Conservation (phyloP, 2,797 vertebrate species). For the Anguilla megastoma region DNA sequence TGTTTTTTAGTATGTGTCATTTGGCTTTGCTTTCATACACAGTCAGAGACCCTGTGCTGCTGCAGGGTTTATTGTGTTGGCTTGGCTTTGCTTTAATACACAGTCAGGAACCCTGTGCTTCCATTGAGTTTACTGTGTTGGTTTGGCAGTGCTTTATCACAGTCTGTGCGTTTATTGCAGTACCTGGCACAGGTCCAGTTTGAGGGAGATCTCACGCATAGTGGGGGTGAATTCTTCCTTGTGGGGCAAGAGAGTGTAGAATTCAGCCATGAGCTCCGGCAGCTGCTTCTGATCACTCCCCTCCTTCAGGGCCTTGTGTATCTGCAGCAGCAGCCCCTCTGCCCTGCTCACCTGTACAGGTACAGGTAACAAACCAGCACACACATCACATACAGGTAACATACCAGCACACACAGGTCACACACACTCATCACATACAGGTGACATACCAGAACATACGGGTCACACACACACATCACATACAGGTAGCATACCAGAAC, state of each 20-base stretch:
- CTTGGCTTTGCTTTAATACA: too few relatives aligned
- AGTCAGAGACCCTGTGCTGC: too few relatives aligned
- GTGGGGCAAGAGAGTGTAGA: slow-evolving; percentile 70
- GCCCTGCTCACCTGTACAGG: slow-evolving; percentile 76
- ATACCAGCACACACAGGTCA: background rate
- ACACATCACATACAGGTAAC: background rate
- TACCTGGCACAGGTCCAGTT: slow-evolving; percentile 79
- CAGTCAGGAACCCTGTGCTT: too few relatives aligned
- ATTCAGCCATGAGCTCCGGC: slow-evolving; percentile 56
- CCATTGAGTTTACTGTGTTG: background rate
- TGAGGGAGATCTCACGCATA: slow-evolving; percentile 68
- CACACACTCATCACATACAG: background rate
- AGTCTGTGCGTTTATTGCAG: background rate
- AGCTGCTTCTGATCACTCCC: slow-evolving; percentile 51
- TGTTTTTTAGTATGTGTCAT: background rate
- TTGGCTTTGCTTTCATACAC: background rate
- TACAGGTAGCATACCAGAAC: slow-evolving; percentile 16
- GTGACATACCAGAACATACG: background rate
- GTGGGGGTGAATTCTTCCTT: slow-evolving; percentile 28
- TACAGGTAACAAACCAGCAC: background rate
- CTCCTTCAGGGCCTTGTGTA: slow-evolving; percentile 64
- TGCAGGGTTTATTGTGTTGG: too few relatives aligned
- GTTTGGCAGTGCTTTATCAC: background rate
- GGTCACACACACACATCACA: background rate
- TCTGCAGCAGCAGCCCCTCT: slow-evolving; percentile 77